Evolutionary conservation across 1,140 invertebrate genomes (phyloP), one percentile per base, ranked within the genome.

Genomic region (Drosophila pruinosa): DNA sequence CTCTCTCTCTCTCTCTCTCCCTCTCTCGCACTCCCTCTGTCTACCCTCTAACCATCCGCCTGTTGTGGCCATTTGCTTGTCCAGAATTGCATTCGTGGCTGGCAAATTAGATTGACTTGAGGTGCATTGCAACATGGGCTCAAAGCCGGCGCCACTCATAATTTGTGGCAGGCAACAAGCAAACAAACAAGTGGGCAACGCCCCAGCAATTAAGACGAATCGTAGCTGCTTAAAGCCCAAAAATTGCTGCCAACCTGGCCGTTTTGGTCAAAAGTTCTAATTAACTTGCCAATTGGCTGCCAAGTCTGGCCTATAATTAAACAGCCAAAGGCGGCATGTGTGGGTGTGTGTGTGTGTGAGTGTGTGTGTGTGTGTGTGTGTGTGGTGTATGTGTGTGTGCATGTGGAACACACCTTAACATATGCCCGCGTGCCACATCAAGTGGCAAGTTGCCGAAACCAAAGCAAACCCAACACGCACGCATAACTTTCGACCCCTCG

Each of bases 281-380:
- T 81, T 81, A 81, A 81, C 69, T 70, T n/a, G 43, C 63, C 78
- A 78, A 80, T 81, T 81, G 78, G 61, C 68, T 26, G 34, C 31
- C 34, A 43, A 48, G 24, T 50, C 22, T 22, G 41, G 21, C 56
- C 78, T 38, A 72, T 61, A 62, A 69, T 74, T 77, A 64, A 69
- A 62, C 61, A 52, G 68, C 47, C 31, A 36, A 43, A 62, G 38
- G 58, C 65, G 36, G 22, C 24, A 19, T 19, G 38, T 57, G 24
- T 43, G 8, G 12, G 38, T 45, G 39, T 14, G 54, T 31, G 24
- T 47, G 14, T 38, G 26, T 45, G 5, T 24, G 19, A 14, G 15
- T 34, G n/a, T 22, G n/a, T 28, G 61, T 45, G 17, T 34, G 38
- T 41, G 47, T 17, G 28, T 36, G 57, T 36, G 12, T 17, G 41